Evolutionary conservation across 64 coral and sea anemone genomes (phyloP).

Genomic region (Acropora yongei): DNA sequence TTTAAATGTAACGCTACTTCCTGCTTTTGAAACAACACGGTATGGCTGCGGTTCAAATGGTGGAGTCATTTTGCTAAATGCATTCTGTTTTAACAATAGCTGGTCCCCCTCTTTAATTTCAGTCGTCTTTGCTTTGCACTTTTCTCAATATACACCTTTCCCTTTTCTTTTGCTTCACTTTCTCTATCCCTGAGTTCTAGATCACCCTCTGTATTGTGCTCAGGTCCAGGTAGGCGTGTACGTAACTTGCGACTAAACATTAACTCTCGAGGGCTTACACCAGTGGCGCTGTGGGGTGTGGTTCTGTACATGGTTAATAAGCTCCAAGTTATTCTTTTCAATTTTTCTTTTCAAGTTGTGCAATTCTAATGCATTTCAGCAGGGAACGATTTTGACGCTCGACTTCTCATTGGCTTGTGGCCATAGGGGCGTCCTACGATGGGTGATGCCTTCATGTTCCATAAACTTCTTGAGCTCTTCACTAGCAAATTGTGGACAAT

Average conservation of each 20-base stretch:
- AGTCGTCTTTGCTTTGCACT: not conserved
- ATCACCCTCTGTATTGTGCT: slow-evolving; percentile 8
- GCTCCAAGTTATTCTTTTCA: slow-evolving; percentile 39
- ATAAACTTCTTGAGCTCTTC: no score
- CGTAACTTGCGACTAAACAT: slow-evolving; percentile 33
- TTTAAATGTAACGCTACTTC: not conserved
- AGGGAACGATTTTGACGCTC: no score
- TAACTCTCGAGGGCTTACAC: slow-evolving; percentile 44
- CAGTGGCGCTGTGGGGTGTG: slow-evolving; percentile 46
- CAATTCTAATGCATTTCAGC: no score
- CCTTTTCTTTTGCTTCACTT: slow-evolving; percentile 50
- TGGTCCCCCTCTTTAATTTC: no score
- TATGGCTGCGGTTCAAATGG: slow-evolving; percentile 22
- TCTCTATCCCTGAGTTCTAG: slow-evolving; percentile 41
- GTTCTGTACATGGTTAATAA: slow-evolving; percentile 21
- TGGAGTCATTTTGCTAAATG: slow-evolving; percentile 34
- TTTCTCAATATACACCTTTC: slow-evolving; percentile 32
- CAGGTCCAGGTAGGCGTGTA: not conserved
- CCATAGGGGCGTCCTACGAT: no score
- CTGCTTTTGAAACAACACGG: not conserved
- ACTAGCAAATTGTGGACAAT: no score
- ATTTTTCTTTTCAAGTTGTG: not conserved
- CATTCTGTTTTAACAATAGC: slow-evolving; percentile 32
- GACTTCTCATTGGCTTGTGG: no score
- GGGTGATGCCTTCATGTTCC: no score